Evolutionary conservation across 2,888 invertebrate species (phyloP), one percentile per base, ranked within the genome.

Genomic region (Apomyelois bistriatella): DNA sequence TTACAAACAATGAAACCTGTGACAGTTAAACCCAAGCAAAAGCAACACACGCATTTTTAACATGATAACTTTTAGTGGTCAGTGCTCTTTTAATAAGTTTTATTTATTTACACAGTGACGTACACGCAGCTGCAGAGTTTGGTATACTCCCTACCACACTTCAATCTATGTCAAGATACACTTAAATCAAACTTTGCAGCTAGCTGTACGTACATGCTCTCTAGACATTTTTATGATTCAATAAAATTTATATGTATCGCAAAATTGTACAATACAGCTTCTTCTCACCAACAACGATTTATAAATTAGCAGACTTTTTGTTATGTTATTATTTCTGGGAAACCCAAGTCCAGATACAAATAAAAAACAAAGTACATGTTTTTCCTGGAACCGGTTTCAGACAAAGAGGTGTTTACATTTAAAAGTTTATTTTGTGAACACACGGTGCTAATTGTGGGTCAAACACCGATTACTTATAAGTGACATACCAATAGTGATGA

Each of bases 1-100:
- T 65, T 65, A 71, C n/a, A 75, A 75, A 68, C 22, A 22, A 70
- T 62, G 64, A 69, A 78, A 75, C 79, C 79, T 73, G 79, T 80
- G 82, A 73, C 72, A 73, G 75, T 78, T 13, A 38, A 16, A 40
- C 40, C 15, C 49, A 50, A 40, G 49, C 49, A 32, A 60, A 74
- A 74, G 72, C 76, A 52, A 61, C 58, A 67, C 60, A 58, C 68
- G 62, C 66, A 50, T 57, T 54, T 3, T 22, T n/a, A n/a, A 22
- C 5, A 3, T 22, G 22, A 58, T 55, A 56, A 60, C 61, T 57
- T 59, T 58, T 62, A 62, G 52, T 59, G 54, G 52, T 47, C 53
- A 50, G 32, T 43, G 28, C 22, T 42, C 4, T n/a, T 9, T 32
- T 6, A 32, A 8, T 9, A 32, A n/a, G n/a, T n/a, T 12, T 6